phyloP scores from a whole-genome alignment of 64 coral and sea anemone species.

The Orbicella faveolata region DNA sequence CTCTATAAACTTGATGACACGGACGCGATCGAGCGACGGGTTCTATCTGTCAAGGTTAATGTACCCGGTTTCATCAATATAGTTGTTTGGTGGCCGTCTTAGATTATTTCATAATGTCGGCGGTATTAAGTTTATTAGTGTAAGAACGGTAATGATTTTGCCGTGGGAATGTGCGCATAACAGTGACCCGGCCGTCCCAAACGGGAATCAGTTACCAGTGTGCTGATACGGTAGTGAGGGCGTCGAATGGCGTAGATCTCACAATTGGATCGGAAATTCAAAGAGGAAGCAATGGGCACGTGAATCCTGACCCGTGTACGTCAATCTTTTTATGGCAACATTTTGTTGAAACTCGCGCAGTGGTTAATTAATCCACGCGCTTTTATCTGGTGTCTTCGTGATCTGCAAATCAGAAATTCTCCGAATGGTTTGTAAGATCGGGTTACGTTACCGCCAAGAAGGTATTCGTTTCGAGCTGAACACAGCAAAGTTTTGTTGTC shows the following conservation, averaged over 20 bases:
- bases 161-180: constrained; percentile 24
- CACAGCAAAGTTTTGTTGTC: not conserved
- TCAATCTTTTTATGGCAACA: constrained; percentile 35
- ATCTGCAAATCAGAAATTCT: constrained; percentile 15
- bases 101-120: constrained; percentile 21
- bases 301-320: not conserved
- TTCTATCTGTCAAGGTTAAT: constrained; percentile 24
- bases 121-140: not conserved
- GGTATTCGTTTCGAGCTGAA: not conserved
- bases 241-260: no score
- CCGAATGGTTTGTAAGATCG: constrained; percentile 41
- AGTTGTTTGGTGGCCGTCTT: not conserved
- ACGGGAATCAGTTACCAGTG: not conserved
- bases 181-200: not conserved
- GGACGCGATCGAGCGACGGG: not conserved
- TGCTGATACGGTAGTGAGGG: not conserved
- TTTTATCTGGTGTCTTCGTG: not conserved
- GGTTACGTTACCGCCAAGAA: not conserved
- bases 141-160: constrained; percentile 10
- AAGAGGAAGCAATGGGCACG: not conserved
- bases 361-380: not conserved
- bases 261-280: not conserved
- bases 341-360: not conserved
- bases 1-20: not conserved
- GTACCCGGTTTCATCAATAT: not conserved